A percentile compares a stretch with the other conserved stretches of the same genome.
Evolutionary conservation across 2,797 vertebrate species (phyloP).

Genomic region (Channa striata): DNA sequence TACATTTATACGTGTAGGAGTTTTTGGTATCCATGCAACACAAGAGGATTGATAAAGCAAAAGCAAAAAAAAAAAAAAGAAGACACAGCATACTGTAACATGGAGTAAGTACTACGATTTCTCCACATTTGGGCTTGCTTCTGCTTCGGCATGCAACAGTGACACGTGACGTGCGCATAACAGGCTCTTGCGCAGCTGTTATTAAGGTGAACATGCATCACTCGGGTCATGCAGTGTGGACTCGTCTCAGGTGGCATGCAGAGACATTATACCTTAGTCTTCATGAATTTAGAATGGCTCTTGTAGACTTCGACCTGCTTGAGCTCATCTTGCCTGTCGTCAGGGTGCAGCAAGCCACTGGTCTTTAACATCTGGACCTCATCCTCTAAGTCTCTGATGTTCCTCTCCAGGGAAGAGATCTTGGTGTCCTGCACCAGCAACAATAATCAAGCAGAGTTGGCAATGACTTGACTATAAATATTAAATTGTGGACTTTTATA

Average conservation of each 20-base stretch:
- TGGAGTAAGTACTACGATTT: slow-evolving; percentile 5
- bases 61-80: slow-evolving; percentile 18
- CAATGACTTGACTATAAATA: slow-evolving; percentile 18
- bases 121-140: background rate
- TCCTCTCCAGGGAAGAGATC: slow-evolving; percentile 97
- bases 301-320: slow-evolving; percentile 99
- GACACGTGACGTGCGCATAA: slow-evolving; percentile 37
- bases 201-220: slow-evolving; percentile 40
- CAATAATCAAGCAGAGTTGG: slow-evolving; percentile 55
- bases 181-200: background rate
- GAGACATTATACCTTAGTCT: slow-evolving; percentile 92
- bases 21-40: slow-evolving; percentile 35
- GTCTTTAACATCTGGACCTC: slow-evolving; percentile 99
- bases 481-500: slow-evolving; percentile 4
- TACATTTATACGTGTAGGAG: slow-evolving; percentile 5
- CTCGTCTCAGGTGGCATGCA: slow-evolving; percentile 52
- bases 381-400: slow-evolving; percentile 98
- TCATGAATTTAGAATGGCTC: slow-evolving; percentile 99
- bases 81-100: slow-evolving; percentile 6
- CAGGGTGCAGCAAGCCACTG: slow-evolving; percentile 91
- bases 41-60: slow-evolving; percentile 1
- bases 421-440: slow-evolving; percentile 92
- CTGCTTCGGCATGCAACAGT: slow-evolving; percentile 19
- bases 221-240: slow-evolving; percentile 39
- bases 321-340: slow-evolving; percentile 93